These are phyloP conservation scores for Columbina picui DNA, from an alignment of 2,113 vertebrate genomes.

Conservation along the genomic window DNA sequence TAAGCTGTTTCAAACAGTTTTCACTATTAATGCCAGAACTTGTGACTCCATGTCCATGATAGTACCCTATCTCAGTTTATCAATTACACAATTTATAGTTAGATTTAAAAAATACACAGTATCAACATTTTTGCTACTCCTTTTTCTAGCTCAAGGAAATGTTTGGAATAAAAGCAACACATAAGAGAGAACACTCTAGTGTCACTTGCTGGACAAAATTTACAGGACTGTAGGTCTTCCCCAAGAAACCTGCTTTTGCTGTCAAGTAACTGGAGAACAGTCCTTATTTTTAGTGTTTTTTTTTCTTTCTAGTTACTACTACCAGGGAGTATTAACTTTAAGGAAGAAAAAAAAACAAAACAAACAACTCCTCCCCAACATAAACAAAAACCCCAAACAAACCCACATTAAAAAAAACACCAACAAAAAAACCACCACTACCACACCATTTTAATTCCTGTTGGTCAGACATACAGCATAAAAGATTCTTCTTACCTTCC, in stretches of 20 bases:
- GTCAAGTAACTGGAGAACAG: neutral
- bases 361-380: too few relatives aligned
- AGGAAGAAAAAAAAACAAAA: neutral
- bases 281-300: neutral
- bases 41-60: neutral
- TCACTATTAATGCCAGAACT: neutral
- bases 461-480: neutral
- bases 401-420: too few relatives aligned
- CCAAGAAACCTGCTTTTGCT: neutral
- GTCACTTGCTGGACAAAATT: neutral
- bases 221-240: neutral
- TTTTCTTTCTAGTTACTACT: neutral
- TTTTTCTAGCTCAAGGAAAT: neutral
- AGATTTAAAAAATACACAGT: neutral
- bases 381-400: neutral
- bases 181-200: neutral
- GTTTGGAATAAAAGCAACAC: neutral
- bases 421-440: neutral
- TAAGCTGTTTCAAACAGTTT: neutral
- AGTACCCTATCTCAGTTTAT: neutral
- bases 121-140: neutral
- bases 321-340: neutral
- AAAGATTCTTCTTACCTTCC: constrained; percentile 84
- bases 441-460: neutral
- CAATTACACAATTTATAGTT: neutral